These are phyloP conservation scores for Hymenochirus boettgeri DNA, from an alignment of 2,113 vertebrate species.

Conservation along the genomic window DNA sequence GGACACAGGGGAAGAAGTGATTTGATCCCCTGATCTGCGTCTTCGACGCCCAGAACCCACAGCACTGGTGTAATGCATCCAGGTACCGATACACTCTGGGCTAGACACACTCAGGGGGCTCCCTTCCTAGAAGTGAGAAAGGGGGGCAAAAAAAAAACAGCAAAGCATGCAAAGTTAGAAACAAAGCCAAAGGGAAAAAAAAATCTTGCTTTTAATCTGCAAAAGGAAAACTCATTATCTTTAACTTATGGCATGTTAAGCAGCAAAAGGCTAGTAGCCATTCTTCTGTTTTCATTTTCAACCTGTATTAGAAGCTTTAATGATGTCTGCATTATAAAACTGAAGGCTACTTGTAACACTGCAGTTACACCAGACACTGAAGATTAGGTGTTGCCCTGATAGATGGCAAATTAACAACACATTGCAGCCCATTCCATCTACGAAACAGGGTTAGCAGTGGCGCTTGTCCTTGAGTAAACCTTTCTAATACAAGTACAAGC, in stretches of 20 bases:
- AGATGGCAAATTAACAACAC: background rate
- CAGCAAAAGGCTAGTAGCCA: constrained; percentile 13
- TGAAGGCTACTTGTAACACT: background rate
- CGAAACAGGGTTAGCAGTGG: background rate
- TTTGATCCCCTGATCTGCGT: constrained; percentile 96
- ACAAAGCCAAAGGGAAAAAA: constrained; percentile 70
- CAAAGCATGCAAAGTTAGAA: constrained; percentile 88
- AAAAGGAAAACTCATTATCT: constrained; percentile 59
- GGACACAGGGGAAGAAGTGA: constrained; percentile 94
- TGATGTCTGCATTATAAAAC: constrained; percentile 4
- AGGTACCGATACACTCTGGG: constrained; percentile 92
- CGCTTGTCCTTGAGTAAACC: too few species aligned
- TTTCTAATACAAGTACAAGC: too few species aligned
- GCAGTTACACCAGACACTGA: background rate
- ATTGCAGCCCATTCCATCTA: background rate
- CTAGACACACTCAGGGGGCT: constrained; percentile 96
- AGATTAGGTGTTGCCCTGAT: background rate
- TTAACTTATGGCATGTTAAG: constrained; percentile 31
- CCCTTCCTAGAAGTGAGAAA: constrained; percentile 91
- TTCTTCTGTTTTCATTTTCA: background rate
- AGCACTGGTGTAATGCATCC: constrained; percentile 93
- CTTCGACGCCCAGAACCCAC: constrained; percentile 93
- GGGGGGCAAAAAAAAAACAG: constrained; percentile 73
- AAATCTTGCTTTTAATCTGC: constrained; percentile 53
- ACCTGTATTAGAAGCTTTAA: constrained; percentile 26